Percentiles rank a stretch among this genome's conserved stretches.
These are phyloP conservation scores for Ascidia mentula DNA, from an alignment of 23 tunicate genomes.

Conservation along the genomic window DNA sequence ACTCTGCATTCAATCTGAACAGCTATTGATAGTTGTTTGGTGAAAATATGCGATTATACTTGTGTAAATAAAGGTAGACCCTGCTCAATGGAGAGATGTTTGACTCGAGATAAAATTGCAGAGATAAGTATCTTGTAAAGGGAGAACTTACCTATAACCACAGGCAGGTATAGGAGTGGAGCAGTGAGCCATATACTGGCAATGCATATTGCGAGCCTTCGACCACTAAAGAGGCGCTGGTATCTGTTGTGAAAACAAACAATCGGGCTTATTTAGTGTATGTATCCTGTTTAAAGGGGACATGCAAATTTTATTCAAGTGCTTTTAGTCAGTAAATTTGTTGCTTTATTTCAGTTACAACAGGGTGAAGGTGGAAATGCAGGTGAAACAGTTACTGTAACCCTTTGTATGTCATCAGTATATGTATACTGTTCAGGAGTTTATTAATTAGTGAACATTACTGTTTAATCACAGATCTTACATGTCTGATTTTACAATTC, in stretches of 20 bases:
- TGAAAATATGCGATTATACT: too few relatives aligned
- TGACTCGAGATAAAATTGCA: too few relatives aligned
- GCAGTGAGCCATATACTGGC: slow-evolving; percentile 76
- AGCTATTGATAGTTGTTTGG: too few relatives aligned
- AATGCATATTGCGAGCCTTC: slow-evolving; percentile 49
- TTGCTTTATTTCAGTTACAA: not conserved
- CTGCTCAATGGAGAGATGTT: too few relatives aligned
- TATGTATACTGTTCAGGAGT: too few relatives aligned
- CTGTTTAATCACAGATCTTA: slow-evolving; percentile 18
- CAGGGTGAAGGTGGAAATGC: not conserved
- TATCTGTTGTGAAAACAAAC: slow-evolving; percentile 42
- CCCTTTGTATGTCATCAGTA: too few relatives aligned
- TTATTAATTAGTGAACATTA: not conserved
- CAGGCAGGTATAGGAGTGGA: slow-evolving; percentile 66
- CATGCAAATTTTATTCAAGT: too few relatives aligned
- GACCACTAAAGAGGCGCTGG: slow-evolving; percentile 54
- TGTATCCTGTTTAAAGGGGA: not conserved
- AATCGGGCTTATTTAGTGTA: not conserved
- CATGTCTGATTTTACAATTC: slow-evolving; percentile 70
- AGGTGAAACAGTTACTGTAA: too few relatives aligned
- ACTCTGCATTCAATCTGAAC: too few relatives aligned
- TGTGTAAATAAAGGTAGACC: too few relatives aligned
- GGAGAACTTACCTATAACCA: slow-evolving; percentile 60
- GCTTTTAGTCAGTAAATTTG: too few relatives aligned
- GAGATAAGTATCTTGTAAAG: not conserved